phyloP scores from a whole-genome alignment of 2,888 invertebrate species.

The Syrphus vitripennis region DNA sequence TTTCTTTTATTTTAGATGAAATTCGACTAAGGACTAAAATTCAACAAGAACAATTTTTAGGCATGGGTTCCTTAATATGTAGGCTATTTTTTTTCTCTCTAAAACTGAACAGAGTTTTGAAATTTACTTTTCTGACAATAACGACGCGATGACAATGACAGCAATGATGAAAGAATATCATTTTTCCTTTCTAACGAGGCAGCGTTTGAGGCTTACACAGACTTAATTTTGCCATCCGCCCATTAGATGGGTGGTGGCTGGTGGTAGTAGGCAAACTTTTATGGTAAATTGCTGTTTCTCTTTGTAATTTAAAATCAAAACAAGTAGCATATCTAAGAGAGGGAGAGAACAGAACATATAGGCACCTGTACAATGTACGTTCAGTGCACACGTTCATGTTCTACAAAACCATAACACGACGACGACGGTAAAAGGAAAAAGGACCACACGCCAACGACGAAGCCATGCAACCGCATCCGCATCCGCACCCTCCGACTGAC shows the following conservation, averaged over 20 bases:
- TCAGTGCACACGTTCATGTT: slow-evolving; percentile 19
- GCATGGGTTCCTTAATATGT: too few relatives aligned
- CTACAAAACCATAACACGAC: slow-evolving; percentile 7
- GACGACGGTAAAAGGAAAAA: background rate
- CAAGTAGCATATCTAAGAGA: slow-evolving; percentile 25
- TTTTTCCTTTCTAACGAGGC: background rate
- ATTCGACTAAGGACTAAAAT: too few relatives aligned
- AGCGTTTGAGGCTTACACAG: background rate
- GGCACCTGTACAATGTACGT: background rate
- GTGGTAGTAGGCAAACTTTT: background rate
- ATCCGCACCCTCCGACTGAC: background rate
- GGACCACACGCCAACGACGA: background rate
- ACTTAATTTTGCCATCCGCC: slow-evolving; percentile 8
- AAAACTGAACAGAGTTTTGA: background rate
- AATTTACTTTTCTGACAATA: background rate
- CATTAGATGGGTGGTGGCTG: background rate
- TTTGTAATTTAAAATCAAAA: slow-evolving; percentile 63
- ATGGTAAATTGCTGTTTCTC: slow-evolving; percentile 39
- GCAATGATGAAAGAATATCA: background rate
- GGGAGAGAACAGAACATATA: background rate
- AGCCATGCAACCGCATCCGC: background rate
- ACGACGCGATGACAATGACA: background rate
- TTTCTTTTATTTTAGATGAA: too few relatives aligned
- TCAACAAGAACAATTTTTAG: too few relatives aligned
- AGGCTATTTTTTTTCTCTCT: background rate